A percentile compares a stretch with the other conserved stretches of the same genome.
These are phyloP conservation scores for Cisticola juncidis DNA, from an alignment of 2,113 vertebrate species.

Conservation along the genomic window DNA sequence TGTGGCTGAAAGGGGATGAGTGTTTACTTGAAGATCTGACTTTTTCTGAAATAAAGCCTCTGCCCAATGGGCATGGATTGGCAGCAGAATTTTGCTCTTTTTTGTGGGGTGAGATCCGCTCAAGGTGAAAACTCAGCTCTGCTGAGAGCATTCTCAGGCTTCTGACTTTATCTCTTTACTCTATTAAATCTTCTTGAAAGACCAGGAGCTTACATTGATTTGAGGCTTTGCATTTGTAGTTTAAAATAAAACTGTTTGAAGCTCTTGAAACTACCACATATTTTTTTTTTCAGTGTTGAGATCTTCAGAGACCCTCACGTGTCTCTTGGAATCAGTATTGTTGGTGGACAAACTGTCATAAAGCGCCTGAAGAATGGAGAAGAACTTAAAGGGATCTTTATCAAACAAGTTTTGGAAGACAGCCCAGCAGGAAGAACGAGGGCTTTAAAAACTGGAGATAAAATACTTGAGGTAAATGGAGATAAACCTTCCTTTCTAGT, in stretches of 20 bases:
- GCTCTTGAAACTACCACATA: background rate
- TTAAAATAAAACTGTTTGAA: conserved; percentile 6
- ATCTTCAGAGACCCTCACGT: conserved; percentile 84
- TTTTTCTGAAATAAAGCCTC: background rate
- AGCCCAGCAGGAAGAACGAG: conserved; percentile 87
- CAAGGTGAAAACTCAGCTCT: background rate
- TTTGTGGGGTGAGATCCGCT: background rate
- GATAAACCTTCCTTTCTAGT: conserved; percentile 5
- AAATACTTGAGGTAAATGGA: conserved; percentile 91
- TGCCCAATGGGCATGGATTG: background rate
- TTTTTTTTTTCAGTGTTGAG: conserved; percentile 82
- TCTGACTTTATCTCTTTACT: background rate
- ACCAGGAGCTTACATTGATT: background rate
- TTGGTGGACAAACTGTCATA: conserved; percentile 92
- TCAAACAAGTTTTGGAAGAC: conserved; percentile 91
- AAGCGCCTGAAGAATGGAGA: conserved; percentile 95
- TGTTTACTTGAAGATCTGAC: background rate
- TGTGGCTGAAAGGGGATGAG: background rate
- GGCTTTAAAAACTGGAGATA: conserved; percentile 94
- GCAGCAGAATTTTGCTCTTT: background rate
- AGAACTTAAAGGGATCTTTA: conserved; percentile 97
- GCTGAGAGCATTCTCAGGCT: background rate
- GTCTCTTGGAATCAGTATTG: conserved; percentile 96
- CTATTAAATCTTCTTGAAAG: conserved; percentile 13
- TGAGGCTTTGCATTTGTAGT: background rate